Conservation (phyloP, 2,113 vertebrate genomes). For the Ceuthmochares aereus region DNA sequence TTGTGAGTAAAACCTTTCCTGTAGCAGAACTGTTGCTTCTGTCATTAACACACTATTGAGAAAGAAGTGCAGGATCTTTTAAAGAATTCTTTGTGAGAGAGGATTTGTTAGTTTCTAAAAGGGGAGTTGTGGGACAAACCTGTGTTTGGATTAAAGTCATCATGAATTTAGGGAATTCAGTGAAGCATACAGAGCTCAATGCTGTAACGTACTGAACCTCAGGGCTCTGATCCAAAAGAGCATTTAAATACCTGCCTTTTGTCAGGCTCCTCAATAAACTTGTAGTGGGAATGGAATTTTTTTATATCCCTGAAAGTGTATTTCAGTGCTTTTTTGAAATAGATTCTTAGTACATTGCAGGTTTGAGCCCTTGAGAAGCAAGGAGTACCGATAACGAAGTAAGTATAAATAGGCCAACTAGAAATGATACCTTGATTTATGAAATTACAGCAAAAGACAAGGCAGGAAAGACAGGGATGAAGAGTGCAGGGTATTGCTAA, state of each 20-base stretch:
- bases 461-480: not conserved
- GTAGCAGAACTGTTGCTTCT: not conserved
- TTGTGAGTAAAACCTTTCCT: not conserved
- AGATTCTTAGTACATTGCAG: not conserved
- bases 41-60: not conserved
- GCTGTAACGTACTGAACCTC: not conserved
- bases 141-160: conserved; percentile 16
- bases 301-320: not conserved
- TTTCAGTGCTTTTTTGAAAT: conserved; percentile 1
- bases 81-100: conserved; percentile 38
- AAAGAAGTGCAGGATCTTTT: not conserved
- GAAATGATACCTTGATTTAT: not conserved
- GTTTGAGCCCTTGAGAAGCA: not conserved
- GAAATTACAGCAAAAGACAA: not conserved
- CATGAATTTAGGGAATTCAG: not conserved
- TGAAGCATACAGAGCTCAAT: not conserved
- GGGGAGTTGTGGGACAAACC: conserved; percentile 43
- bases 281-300: not conserved
- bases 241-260: conserved; percentile 6
- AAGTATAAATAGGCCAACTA: not conserved
- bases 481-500: not conserved
- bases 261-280: not conserved
- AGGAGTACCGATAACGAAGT: not conserved
- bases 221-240: not conserved
- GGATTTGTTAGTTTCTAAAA: conserved; percentile 58